Conservation (phyloP, 2,113 vertebrate genomes). For the Glaucidium brasilianum region DNA sequence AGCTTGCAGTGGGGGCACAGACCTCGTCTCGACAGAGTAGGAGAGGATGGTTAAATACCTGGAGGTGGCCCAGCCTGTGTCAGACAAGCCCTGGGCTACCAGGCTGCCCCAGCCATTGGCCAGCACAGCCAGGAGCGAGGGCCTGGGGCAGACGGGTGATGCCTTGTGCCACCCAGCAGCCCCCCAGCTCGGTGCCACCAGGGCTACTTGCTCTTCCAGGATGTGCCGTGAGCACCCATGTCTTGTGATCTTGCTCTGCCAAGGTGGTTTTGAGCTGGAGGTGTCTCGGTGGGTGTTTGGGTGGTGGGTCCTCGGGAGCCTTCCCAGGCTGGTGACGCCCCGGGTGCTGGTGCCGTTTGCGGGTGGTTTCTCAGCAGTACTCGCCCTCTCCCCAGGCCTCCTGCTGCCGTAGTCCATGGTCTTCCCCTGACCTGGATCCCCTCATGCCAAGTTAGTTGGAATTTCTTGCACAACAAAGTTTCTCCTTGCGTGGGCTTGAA, state of each 20-base stretch:
- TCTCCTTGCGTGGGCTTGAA: rapidly evolving
- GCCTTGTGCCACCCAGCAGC: not conserved
- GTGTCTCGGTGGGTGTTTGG: rapidly evolving
- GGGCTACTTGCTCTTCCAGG: not conserved
- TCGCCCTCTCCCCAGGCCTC: not conserved
- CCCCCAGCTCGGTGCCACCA: not conserved
- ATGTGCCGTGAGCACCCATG: rapidly evolving
- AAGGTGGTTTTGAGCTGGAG: not conserved
- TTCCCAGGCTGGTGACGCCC: too few relatives aligned
- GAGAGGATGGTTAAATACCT: not conserved
- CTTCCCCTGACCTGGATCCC: rapidly evolving
- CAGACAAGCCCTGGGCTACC: not conserved
- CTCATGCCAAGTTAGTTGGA: not conserved
- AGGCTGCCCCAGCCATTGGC: rapidly evolving
- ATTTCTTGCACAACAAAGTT: not conserved
- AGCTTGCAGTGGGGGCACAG: not conserved
- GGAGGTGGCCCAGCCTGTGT: not conserved
- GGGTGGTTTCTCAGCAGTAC: rapidly evolving
- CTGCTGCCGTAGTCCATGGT: rapidly evolving
- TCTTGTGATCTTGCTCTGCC: rapidly evolving
- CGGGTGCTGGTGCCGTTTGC: rapidly evolving
- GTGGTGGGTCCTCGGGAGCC: too few relatives aligned
- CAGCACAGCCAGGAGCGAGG: rapidly evolving
- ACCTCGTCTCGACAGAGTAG: rapidly evolving
- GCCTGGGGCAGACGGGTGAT: not conserved